These are phyloP conservation scores for Synanthedon tipuliformis DNA, from an alignment of 2,888 invertebrate genomes.

Conservation along the genomic window DNA sequence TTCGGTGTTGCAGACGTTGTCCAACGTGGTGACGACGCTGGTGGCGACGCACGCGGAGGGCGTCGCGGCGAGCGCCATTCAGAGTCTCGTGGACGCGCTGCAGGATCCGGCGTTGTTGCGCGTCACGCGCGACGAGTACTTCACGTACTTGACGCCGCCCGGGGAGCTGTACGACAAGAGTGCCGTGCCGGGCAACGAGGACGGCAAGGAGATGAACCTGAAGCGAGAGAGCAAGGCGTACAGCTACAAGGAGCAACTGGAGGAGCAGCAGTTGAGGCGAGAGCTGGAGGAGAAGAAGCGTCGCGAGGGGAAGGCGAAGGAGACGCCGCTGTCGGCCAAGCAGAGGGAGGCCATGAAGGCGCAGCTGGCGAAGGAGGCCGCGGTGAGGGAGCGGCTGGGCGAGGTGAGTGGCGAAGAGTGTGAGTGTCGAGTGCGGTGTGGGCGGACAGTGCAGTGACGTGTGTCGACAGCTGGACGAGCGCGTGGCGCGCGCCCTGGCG, in stretches of 20 bases:
- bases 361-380: constrained; percentile 87
- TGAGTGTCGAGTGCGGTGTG: not conserved
- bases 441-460: not conserved
- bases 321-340: constrained; percentile 75
- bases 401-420: constrained; percentile 48
- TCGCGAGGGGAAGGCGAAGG: constrained; percentile 81
- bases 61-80: constrained; percentile 74
- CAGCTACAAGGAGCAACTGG: constrained; percentile 95
- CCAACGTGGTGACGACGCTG: constrained; percentile 80
- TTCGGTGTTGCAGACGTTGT: constrained; percentile 58
- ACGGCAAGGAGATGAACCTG: constrained; percentile 77
- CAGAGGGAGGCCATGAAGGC: constrained; percentile 92
- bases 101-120: constrained; percentile 74
- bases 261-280: constrained; percentile 90
- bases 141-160: constrained; percentile 79
- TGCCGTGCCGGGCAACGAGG: constrained; percentile 55
- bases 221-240: constrained; percentile 97
- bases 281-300: constrained; percentile 91
- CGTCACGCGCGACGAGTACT: constrained; percentile 76
- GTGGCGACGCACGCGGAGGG: constrained; percentile 73
- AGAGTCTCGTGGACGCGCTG: constrained; percentile 71
- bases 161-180: constrained; percentile 93
- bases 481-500: constrained; percentile 31
- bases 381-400: constrained; percentile 77
- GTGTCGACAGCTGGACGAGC: constrained; percentile 29